phyloP scores from a whole-genome alignment of 2,797 vertebrate genomes.

The Acanthornis magna region DNA sequence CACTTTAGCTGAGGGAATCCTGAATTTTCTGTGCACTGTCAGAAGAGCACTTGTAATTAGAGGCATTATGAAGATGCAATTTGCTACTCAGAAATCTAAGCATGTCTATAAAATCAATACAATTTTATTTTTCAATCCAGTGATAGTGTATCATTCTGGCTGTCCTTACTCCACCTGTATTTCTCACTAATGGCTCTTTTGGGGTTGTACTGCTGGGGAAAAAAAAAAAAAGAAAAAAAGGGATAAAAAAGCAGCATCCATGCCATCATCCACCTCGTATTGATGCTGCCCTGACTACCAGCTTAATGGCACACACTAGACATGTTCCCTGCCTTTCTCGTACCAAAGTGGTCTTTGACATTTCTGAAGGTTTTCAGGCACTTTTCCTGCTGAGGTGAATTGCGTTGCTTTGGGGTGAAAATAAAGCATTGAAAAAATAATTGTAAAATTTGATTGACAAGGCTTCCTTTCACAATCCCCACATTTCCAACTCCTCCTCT shows the following conservation, averaged over 20 bases:
- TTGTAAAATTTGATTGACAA: conserved; percentile 56
- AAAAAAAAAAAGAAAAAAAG: no score
- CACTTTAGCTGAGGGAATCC: not conserved
- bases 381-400: conserved; percentile 17
- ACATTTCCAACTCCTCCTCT: conserved; percentile 28
- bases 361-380: conserved; percentile 44
- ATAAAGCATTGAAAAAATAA: conserved; percentile 47
- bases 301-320: not conserved
- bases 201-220: not conserved
- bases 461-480: not conserved
- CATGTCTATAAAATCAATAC: not conserved
- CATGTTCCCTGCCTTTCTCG: not conserved
- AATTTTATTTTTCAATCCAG: conserved; percentile 12
- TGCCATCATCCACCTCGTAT: not conserved
- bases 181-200: not conserved
- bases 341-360: not conserved
- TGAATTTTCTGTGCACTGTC: not conserved
- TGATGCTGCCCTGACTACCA: conserved; percentile 1
- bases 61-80: not conserved
- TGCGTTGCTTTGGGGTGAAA: conserved; percentile 33
- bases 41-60: not conserved
- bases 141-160: not conserved
- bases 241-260: not conserved
- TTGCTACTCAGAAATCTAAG: not conserved
- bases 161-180: not conserved